Base-by-base conservation (phyloP, 2,797 vertebrate species). In the Sebastes reedi region DNA sequence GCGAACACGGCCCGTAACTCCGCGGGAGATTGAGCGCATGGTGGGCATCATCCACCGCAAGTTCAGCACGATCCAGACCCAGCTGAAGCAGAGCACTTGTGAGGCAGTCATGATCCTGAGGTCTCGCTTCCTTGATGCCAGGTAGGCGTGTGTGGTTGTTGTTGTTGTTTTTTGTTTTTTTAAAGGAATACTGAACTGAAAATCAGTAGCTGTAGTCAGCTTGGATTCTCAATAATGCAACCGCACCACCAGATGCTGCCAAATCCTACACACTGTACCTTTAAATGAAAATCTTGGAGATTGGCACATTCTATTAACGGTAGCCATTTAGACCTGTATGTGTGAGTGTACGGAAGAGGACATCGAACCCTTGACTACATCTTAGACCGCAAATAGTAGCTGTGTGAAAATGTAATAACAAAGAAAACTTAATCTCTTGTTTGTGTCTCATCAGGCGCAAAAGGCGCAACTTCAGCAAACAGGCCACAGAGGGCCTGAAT, bases 381-480 rank as follows among this genome's bases (percentile, higher is more conserved):
- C 67, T 34, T 34, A 55, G 8, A 36, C 11, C 8, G 6, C 42
- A 25, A 61, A 50, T 36, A 10, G 3, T 29, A 50, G 5, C n/a
- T 42, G 7, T 9, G 13, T 9, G 13, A 54, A 59, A 30, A 58
- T 34, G 25, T 25, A 54, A 39, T 54, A 30, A 36, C 46, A 18
- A 50, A 50, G 46, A 42, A 42, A 42, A 25, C 39, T 27, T 46
- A 46, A 46, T 29, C 42, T 30, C 42, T n/a, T n/a, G 18, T 76
- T 77, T 79, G 8, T 85, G 42, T 86, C 25, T 85, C 66, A 8
- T 34, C 89, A 99, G 99, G 88, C 97, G 98, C 82, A 99, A 99
- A 95, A 97, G 99, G 83, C 97, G 99, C 89, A 99, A 99, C 91
- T 99, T 99, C 96, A 99, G 98, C 96, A 99, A 99, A 93, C 99